Evolutionary conservation across 2,113 vertebrate genomes (phyloP).

Genomic region (mouse (Mus musculus)): DNA sequence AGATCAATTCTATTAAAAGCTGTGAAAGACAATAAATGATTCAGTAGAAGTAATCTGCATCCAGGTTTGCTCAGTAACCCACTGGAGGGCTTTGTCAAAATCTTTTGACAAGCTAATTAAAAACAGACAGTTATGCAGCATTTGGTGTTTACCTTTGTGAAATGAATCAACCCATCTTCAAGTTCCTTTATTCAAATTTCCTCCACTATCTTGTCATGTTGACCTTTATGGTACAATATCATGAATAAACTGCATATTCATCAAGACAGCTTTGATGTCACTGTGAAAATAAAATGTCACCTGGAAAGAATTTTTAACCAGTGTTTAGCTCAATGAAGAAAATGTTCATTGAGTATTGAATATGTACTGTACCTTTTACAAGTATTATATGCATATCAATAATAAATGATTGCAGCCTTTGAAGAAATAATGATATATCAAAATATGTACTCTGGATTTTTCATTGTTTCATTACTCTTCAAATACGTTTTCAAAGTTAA

Average conservation of each 20-base stretch:
- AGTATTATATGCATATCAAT: not conserved
- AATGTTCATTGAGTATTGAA: conserved; percentile 8
- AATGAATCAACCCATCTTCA: conserved; percentile 85
- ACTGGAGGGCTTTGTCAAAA: conserved; percentile 88
- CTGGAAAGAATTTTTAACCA: conserved; percentile 43
- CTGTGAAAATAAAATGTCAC: conserved; percentile 55
- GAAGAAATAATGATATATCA: not conserved
- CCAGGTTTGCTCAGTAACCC: conserved; percentile 85
- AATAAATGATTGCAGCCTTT: not conserved
- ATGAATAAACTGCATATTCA: conserved; percentile 69
- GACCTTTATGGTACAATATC: conserved; percentile 81
- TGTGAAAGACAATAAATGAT: conserved; percentile 83
- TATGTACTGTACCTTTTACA: not conserved
- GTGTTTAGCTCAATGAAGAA: conserved; percentile 40
- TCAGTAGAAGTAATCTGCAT: conserved; percentile 83
- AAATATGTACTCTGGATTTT: conserved; percentile 29
- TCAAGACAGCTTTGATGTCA: conserved; percentile 61
- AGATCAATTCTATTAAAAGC: conserved; percentile 87
- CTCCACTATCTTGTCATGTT: conserved; percentile 70
- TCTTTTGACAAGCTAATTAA: conserved; percentile 90
- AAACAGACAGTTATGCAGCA: conserved; percentile 82
- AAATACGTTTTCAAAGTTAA: conserved; percentile 41
- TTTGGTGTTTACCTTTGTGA: conserved; percentile 86
- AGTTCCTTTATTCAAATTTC: conserved; percentile 81
- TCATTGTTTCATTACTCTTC: conserved; percentile 38